Percentiles rank a stretch among this genome's conserved stretches.
phyloP scores from a whole-genome alignment of 2,797 vertebrate species.

The Acanthopagrus latus region DNA sequence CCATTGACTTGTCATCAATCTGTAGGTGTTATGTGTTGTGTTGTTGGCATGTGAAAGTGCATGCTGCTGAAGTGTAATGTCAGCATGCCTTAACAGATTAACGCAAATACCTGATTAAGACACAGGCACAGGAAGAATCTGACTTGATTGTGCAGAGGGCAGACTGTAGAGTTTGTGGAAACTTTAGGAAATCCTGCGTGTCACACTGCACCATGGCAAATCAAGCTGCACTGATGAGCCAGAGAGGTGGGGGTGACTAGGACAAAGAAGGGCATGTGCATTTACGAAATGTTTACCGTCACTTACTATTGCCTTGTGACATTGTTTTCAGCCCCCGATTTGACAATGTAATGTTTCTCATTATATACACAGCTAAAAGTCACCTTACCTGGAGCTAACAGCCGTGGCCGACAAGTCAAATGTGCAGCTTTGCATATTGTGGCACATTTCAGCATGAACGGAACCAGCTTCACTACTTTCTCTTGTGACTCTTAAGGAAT shows the following conservation, averaged over 20 bases:
- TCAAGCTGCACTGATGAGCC: neutral
- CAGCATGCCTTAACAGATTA: neutral
- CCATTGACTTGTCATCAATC: neutral
- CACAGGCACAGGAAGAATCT: neutral
- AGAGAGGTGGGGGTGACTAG: neutral
- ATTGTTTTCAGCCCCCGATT: constrained; percentile 6
- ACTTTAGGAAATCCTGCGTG: constrained; percentile 3
- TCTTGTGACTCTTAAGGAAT: constrained; percentile 41
- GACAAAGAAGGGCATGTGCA: neutral
- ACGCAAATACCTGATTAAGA: neutral
- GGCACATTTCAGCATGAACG: constrained; percentile 46
- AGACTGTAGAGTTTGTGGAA: neutral
- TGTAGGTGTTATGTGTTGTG: neutral
- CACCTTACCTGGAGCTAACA: constrained; percentile 11
- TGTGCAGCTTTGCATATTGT: constrained; percentile 38
- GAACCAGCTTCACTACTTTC: constrained; percentile 26
- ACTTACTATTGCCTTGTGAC: neutral
- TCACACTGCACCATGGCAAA: neutral
- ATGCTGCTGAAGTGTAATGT: neutral
- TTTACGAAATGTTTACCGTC: constrained; percentile 9
- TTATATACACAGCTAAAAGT: constrained; percentile 16
- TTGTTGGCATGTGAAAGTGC: neutral
- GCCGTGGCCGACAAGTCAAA: constrained; percentile 12
- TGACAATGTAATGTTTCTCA: constrained; percentile 5
- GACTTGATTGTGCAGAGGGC: neutral